Conservation (phyloP, 1,140 invertebrate species). For the Megalonaias nervosa region DNA sequence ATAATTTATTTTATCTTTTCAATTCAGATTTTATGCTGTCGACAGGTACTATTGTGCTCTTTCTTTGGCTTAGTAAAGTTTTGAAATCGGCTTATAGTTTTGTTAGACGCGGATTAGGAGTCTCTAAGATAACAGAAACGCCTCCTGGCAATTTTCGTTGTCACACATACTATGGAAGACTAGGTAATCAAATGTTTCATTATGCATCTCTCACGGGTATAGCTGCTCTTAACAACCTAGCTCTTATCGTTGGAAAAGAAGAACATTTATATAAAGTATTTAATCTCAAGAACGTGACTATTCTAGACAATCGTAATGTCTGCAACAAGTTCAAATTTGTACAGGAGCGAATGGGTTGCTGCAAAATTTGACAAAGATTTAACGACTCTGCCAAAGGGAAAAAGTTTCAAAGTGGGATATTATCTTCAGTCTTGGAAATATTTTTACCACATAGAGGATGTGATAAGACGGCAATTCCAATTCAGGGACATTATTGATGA, state of each 20-base stretch:
- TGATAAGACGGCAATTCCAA: conserved; percentile 42
- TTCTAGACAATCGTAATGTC: conserved; percentile 8
- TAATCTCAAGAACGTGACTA: conserved; percentile 11
- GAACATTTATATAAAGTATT: conserved; percentile 33
- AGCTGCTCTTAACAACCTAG: conserved; percentile 25
- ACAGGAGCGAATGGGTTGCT: conserved; percentile 13
- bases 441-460: conserved; percentile 41
- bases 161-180: conserved; percentile 35
- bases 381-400: conserved; percentile 24
- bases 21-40: too few species aligned
- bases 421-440: conserved; percentile 63
- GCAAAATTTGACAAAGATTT: conserved; percentile 32
- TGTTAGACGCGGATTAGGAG: too few species aligned
- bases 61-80: too few species aligned
- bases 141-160: too few species aligned
- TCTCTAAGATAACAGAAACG: too few species aligned
- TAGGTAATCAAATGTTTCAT: conserved; percentile 53
- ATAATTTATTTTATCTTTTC: too few species aligned
- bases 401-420: conserved; percentile 37
- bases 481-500: conserved; percentile 31
- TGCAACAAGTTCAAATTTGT: conserved; percentile 18
- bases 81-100: too few species aligned
- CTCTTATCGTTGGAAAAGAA: conserved; percentile 21
- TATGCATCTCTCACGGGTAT: conserved; percentile 50
- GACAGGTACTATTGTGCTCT: too few species aligned